Conservation (phyloP, 1,140 invertebrate species). For the Drosophila ananassae region DNA sequence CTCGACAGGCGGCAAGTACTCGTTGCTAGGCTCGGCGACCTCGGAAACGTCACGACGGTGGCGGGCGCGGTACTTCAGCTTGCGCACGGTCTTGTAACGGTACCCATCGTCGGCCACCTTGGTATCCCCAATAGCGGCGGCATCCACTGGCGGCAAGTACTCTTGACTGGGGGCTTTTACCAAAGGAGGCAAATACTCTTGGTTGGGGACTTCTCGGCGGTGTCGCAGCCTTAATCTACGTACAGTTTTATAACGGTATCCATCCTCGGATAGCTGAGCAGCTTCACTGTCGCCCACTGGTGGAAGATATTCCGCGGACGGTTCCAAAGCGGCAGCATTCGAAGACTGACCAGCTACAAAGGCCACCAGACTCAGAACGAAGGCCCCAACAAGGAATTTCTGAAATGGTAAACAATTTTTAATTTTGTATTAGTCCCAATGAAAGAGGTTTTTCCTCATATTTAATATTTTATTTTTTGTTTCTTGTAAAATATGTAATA, state of each 20-base stretch:
- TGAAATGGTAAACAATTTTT: background rate
- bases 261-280: slow-evolving; percentile 58
- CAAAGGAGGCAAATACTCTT: slow-evolving; percentile 64
- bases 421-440: too few relatives aligned
- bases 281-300: slow-evolving; percentile 61
- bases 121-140: slow-evolving; percentile 48
- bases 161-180: slow-evolving; percentile 50
- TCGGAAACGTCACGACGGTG: slow-evolving; percentile 78
- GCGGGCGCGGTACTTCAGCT: slow-evolving; percentile 62
- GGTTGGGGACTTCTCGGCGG: slow-evolving; percentile 65
- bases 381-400: slow-evolving; percentile 64
- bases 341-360: slow-evolving; percentile 48
- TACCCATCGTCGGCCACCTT: slow-evolving; percentile 71
- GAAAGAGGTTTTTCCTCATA: too few relatives aligned
- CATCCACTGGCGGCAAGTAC: slow-evolving; percentile 66
- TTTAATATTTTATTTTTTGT: background rate
- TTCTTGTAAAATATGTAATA: too few relatives aligned
- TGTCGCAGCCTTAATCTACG: slow-evolving; percentile 63
- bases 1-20: slow-evolving; percentile 75
- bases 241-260: slow-evolving; percentile 71
- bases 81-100: slow-evolving; percentile 66
- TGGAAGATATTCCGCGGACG: slow-evolving; percentile 64
- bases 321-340: slow-evolving; percentile 46
- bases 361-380: slow-evolving; percentile 61
- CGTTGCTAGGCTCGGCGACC: slow-evolving; percentile 60